A percentile compares a stretch with the other conserved stretches of the same genome.
Evolutionary conservation across 1,140 invertebrate genomes (phyloP).

Genomic region (Eubasilissa regina): DNA sequence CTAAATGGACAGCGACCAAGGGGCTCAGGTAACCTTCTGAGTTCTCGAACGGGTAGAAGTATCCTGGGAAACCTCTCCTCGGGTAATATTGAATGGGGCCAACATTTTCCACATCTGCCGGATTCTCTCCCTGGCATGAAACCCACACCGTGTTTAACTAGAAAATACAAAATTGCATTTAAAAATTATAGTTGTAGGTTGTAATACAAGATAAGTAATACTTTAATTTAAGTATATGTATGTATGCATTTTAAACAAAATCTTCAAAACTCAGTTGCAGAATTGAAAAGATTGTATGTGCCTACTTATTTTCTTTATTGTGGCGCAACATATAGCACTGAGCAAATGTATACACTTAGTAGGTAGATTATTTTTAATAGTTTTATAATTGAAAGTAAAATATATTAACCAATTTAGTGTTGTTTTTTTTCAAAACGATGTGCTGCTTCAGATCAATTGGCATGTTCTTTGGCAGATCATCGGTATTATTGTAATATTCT

Average conservation of each 20-base stretch:
- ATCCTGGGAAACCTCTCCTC: conserved; percentile 84
- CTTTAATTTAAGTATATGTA: too few species aligned
- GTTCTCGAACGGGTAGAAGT: conserved; percentile 87
- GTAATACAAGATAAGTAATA: too few species aligned
- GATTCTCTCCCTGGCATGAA: conserved; percentile 91
- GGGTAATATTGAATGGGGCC: conserved; percentile 85
- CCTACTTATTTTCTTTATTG: too few species aligned
- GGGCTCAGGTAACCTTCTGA: conserved; percentile 90
- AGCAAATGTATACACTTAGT: too few species aligned
- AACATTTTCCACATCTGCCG: conserved; percentile 90
- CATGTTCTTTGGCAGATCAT: conserved; percentile 77
- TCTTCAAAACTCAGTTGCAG: too few species aligned
- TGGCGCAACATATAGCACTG: too few species aligned
- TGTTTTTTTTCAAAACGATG: conserved; percentile 70
- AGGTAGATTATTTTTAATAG: too few species aligned
- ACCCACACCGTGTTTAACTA: conserved; percentile 88
- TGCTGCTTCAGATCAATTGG: conserved; percentile 76
- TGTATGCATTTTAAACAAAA: too few species aligned
- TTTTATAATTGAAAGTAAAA: too few species aligned
- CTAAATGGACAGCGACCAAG: conserved; percentile 88
- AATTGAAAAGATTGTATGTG: too few species aligned
- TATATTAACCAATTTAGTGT: conserved; percentile 64
- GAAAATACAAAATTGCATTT: conserved; percentile 48
- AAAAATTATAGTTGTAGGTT: too few species aligned
- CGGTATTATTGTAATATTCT: conserved; percentile 78